A percentile compares a stretch with the other conserved stretches of the same genome.
Conservation (phyloP, 2,113 vertebrate species). For the Haemorhous mexicanus region DNA sequence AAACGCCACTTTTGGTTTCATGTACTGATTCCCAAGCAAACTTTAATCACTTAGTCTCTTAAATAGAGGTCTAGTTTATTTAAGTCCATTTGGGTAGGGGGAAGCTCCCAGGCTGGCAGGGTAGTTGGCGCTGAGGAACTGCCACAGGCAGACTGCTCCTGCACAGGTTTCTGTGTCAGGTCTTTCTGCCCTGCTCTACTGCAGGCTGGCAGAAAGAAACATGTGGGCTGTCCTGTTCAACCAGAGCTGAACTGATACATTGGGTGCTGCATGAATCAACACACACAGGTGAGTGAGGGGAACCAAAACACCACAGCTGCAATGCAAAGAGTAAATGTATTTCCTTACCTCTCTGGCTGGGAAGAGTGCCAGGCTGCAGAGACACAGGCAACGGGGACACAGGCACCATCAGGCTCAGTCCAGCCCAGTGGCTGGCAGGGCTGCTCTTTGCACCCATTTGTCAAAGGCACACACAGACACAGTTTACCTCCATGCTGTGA, state of each 20-base stretch:
- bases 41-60: neutral
- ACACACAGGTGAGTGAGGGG: fast-evolving
- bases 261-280: neutral
- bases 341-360: neutral
- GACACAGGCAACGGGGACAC: neutral
- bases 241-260: neutral
- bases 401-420: neutral
- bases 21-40: neutral
- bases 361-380: neutral
- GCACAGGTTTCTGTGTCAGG: neutral
- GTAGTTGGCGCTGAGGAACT: neutral
- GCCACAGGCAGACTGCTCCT: neutral
- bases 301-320: neutral
- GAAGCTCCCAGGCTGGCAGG: neutral
- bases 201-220: neutral
- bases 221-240: fast-evolving
- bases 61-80: neutral
- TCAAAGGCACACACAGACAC: neutral
- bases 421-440: fast-evolving
- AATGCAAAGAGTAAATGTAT: neutral
- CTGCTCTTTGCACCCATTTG: neutral
- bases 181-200: neutral
- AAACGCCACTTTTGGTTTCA: neutral
- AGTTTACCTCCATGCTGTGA: neutral
- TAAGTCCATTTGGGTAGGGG: neutral